Evolutionary conservation across 2,113 vertebrate genomes (phyloP).

Genomic region (Canis aureus): DNA sequence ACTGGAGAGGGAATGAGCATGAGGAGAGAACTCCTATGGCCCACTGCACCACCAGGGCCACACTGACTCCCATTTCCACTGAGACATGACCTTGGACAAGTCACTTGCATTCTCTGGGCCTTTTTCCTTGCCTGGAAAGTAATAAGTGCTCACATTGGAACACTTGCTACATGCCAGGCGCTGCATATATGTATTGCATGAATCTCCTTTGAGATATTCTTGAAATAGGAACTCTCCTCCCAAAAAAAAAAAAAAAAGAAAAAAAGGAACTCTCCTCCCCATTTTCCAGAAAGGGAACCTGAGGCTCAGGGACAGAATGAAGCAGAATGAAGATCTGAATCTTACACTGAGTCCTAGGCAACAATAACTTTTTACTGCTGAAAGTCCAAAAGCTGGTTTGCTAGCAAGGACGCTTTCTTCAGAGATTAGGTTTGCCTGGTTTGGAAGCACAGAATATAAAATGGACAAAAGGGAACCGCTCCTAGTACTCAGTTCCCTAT

Average conservation of each 20-base stretch:
- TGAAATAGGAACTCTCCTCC: neutral
- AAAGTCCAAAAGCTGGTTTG: neutral
- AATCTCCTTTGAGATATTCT: neutral
- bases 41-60: neutral
- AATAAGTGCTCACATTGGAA: neutral
- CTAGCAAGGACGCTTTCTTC: neutral
- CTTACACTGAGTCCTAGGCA: neutral
- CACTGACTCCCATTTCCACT: neutral
- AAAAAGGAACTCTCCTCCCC: neutral
- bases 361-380: neutral
- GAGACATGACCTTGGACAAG: neutral
- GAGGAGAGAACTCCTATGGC: neutral
- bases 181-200: accelerated
- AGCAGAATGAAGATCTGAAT: neutral
- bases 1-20: no score
- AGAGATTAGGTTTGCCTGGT: neutral
- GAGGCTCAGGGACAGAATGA: neutral
- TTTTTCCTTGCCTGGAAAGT: neutral
- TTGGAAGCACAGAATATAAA: neutral
- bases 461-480: neutral
- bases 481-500: neutral
- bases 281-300: neutral
- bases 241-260: no score
- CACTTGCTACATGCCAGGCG: neutral
- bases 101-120: neutral